Conservation (phyloP, 2,797 vertebrate genomes). For the Glyptemys insculpta region DNA sequence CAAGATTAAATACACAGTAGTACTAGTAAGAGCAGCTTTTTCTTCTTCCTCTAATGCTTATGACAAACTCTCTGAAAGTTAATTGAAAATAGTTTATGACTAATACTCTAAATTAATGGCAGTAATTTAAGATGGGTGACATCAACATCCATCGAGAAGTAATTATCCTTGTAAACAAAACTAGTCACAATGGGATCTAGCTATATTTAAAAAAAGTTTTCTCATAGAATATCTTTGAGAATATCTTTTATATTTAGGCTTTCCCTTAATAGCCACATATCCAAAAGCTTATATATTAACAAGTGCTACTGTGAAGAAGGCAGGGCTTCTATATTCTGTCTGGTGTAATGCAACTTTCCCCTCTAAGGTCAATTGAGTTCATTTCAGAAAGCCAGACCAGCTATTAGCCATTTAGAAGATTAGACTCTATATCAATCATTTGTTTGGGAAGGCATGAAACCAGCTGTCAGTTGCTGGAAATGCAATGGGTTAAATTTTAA, state of each 20-base stretch:
- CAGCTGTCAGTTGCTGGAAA: conserved; percentile 46
- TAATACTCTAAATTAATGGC: conserved; percentile 46
- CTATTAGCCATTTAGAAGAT: conserved; percentile 72
- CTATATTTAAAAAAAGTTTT: conserved; percentile 5
- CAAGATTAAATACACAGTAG: conserved; percentile 50
- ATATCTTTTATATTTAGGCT: neutral
- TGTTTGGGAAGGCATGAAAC: conserved; percentile 67
- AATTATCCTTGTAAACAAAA: conserved; percentile 25
- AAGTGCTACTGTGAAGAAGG: conserved; percentile 76
- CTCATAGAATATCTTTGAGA: neutral
- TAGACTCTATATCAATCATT: conserved; percentile 72
- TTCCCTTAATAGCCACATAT: conserved; percentile 24
- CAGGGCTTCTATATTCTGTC: conserved; percentile 66
- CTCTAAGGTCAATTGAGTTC: conserved; percentile 78
- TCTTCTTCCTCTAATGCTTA: conserved; percentile 19
- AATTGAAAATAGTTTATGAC: conserved; percentile 61
- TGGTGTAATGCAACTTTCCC: conserved; percentile 81
- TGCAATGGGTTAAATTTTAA: conserved; percentile 38
- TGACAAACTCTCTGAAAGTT: conserved; percentile 40
- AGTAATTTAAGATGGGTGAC: conserved; percentile 60
- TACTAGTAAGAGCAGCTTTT: conserved; percentile 2
- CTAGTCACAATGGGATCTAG: neutral
- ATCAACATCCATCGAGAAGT: conserved; percentile 23
- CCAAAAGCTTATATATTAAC: conserved; percentile 64
- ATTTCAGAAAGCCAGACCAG: conserved; percentile 69